These are phyloP conservation scores for Thamnophis elegans DNA, from an alignment of 2,797 vertebrate species.

Conservation along the genomic window DNA sequence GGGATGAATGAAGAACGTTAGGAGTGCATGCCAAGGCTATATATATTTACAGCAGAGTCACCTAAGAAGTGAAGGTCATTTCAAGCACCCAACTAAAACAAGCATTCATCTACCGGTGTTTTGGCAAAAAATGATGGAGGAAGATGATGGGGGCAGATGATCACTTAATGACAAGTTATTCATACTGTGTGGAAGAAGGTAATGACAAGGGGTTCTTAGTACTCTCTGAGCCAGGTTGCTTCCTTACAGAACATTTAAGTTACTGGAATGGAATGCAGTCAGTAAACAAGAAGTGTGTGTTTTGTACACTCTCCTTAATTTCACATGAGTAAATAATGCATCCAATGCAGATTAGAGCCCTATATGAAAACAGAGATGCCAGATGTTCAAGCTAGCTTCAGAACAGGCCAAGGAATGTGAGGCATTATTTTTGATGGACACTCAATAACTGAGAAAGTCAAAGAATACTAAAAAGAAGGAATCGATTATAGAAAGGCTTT, in stretches of 20 bases:
- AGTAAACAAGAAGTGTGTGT: not conserved
- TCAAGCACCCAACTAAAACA: not conserved
- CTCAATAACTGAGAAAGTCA: not conserved
- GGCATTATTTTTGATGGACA: not conserved
- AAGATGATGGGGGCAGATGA: not conserved
- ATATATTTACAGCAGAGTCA: not conserved
- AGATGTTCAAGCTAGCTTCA: not conserved
- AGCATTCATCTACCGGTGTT: not conserved
- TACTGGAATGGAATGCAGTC: not conserved
- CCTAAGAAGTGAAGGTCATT: not conserved
- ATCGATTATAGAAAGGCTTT: not conserved
- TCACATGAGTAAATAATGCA: not conserved
- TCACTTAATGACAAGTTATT: not conserved
- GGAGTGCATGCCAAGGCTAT: not conserved
- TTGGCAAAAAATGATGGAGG: not conserved
- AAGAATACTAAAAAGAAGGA: not conserved
- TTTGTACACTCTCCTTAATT: not conserved
- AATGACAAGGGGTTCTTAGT: not conserved
- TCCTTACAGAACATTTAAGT: not conserved
- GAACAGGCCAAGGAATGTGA: not conserved
- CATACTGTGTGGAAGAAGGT: not conserved
- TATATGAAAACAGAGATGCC: not conserved
- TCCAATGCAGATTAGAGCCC: not conserved
- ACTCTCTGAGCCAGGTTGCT: not conserved
- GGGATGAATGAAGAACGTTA: not conserved